Base-by-base conservation (phyloP, 2,888 invertebrate species). In the Marasmarcha lunaedactyla region DNA sequence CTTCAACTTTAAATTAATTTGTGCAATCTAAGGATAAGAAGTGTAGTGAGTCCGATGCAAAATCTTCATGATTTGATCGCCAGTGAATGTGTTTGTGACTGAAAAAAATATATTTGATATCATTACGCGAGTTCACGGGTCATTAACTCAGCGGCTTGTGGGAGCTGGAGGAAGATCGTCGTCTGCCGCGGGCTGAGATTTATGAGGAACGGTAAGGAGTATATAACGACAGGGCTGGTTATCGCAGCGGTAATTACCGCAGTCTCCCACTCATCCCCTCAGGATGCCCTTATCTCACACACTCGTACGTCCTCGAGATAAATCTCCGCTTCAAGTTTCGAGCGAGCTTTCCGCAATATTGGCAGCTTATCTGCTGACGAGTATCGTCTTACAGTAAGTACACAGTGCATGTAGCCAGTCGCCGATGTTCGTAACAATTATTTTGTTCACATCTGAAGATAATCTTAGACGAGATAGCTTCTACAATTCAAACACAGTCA, bases 151-250 rank as follows among this genome's bases (percentile, higher is more conserved):
- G 54, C 54, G 61, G 57, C 61, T 62, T 59, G 54, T 54, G 60
- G 57, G 61, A 62, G 59, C 71, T 66, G 58, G 59, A 64, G 68
- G 54, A 56, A 52, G 59, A 70, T 65, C 64, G 61, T 63, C 63
- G 65, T 67, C 63, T 62, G 55, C 61, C 56, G 64, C 63, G 73
- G 72, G 81, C 76, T 73, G 77, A 70, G 72, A 78, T 81, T 79
- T 76, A 78, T 77, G 76, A 79, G 67, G 65, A 71, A 78, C 81
- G 83, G 83, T 83, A 81, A 83, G 79, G 57, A 69, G 62, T 63
- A 52, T 61, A 69, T 70, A 63, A 74, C 77, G 79, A 78, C 74
- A 76, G 76, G 70, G 71, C 52, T 62, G 57, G 68, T 69, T 76
- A 77, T 77, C 70, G 12, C 34, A 2, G 34, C 13, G 13, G 34